Evolutionary conservation across 2,797 vertebrate species (phyloP), one percentile per base, ranked within the genome.

Genomic region (Aplochiton taeniatus): DNA sequence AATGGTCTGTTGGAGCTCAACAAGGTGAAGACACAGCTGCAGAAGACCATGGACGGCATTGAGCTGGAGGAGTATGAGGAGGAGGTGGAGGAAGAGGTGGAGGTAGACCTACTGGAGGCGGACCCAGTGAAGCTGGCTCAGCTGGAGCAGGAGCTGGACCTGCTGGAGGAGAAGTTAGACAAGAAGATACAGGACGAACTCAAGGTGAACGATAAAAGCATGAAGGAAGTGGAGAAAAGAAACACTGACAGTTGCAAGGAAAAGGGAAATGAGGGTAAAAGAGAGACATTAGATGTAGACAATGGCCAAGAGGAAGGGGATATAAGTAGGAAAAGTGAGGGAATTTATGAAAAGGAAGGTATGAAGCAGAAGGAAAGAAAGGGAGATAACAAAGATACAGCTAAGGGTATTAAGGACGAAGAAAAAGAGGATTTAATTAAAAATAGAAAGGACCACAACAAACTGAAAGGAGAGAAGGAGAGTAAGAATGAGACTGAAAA

Each of bases 11-110:
- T 89, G 78, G 86, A 90, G 72, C 65, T 90, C 58, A 88, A 90
- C 83, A 88, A 84, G 74, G 85, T 89, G 41, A 89, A 90, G 72
- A 80, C 65, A 0, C 84, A 88, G 65, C 83, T 91, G 75, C 88
- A 88, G 78, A 89, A 85, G 68, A 89, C 88, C 19, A 90, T 90
- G 85, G 89, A 90, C 0, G 88, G 89, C 62, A 88, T 89, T 4
- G 88, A 90, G 70, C 72, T 90, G 80, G 89, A 89, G 72, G 85
- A 87, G 79, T 87, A 76, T 10, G 89, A 89, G 72, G 84, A 88
- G 65, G 66, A 82, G 0, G n/a, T 84, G 58, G 87, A 89, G 69
- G 81, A 86, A 31, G 88, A 85, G 64, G 84, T 61, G 61, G 85
- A 85, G 11, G 74, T 83, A 0, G 84, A 88, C 0, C 79, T 87